Conservation (phyloP, 92 coral and sea anemone species). For the Ricordea florida region DNA sequence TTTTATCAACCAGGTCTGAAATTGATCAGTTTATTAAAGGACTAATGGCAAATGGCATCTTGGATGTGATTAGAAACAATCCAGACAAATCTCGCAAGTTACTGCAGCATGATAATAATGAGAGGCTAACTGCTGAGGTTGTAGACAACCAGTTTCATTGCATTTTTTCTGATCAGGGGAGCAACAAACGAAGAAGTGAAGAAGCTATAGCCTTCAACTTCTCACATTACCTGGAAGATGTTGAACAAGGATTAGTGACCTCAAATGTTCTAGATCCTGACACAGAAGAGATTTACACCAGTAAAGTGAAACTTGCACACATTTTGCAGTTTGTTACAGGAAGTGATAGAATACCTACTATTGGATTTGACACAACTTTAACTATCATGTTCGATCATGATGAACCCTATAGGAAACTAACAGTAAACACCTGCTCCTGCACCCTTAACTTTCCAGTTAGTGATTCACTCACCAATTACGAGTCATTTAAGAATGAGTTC, state of each 20-base stretch:
- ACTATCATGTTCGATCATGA: conserved; percentile 43
- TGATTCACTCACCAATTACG: conserved; percentile 42
- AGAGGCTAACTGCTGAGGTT: conserved; percentile 34
- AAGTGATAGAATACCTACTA: conserved; percentile 47
- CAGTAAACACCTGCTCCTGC: conserved; percentile 57
- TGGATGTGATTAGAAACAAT: conserved; percentile 43
- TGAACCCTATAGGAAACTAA: conserved; percentile 28
- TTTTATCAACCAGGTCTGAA: conserved; percentile 53
- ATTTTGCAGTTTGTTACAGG: conserved; percentile 58
- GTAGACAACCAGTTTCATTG: conserved; percentile 39
- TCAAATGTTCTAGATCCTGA: conserved; percentile 60
- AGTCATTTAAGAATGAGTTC: conserved; percentile 55
- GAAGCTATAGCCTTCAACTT: conserved; percentile 75
- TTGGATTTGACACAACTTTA: conserved; percentile 42
- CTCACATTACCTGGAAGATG: conserved; percentile 67
- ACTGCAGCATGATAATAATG: conserved; percentile 39
- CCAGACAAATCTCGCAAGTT: conserved; percentile 51
- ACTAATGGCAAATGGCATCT: conserved; percentile 49
- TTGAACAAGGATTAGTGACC: conserved; percentile 50
- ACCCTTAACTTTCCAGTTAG: conserved; percentile 55
- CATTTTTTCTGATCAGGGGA: conserved; percentile 23
- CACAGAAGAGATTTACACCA: conserved; percentile 21
- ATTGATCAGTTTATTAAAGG: conserved; percentile 61
- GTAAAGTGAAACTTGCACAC: conserved; percentile 44
- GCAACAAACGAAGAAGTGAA: conserved; percentile 53